Percentiles rank a stretch among this genome's conserved stretches.
Evolutionary conservation across 2,888 invertebrate genomes (phyloP).

Genomic region (Protonemura montana): DNA sequence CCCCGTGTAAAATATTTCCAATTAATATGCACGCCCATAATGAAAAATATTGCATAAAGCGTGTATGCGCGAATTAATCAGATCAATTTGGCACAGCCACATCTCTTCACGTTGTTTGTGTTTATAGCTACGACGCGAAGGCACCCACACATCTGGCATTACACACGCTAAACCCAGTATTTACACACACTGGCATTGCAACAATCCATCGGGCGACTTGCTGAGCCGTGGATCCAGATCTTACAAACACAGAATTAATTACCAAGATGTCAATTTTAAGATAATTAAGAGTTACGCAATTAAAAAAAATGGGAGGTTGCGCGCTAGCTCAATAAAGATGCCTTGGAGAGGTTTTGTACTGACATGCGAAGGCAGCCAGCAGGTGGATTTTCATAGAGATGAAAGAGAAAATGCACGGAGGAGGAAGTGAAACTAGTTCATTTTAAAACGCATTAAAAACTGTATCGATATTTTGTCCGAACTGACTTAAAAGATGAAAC

Average conservation of each 20-base stretch:
- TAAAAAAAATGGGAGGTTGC: not conserved
- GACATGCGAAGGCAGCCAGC: not conserved
- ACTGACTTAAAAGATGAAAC: not conserved
- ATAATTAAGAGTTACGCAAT: not conserved
- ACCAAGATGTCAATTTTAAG: not conserved
- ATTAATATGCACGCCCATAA: not conserved
- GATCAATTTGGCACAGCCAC: not conserved
- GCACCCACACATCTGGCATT: not conserved
- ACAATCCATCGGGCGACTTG: not conserved
- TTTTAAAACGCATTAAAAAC: not conserved
- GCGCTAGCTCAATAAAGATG: not conserved
- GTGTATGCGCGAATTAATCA: not conserved
- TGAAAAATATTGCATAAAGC: not conserved
- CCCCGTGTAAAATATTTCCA: not conserved
- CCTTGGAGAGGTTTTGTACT: not conserved
- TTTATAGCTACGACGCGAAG: not conserved
- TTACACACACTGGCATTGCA: not conserved
- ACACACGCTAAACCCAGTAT: not conserved
- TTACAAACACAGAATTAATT: not conserved
- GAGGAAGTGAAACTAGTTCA: conserved; percentile 12
- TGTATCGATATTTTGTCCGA: not conserved
- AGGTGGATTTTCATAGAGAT: conserved; percentile 1
- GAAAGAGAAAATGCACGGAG: not conserved
- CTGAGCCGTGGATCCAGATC: not conserved
- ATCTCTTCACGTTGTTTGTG: too few relatives aligned